Conservation (phyloP, 2,113 vertebrate genomes). For the Herpetotheres cachinnans region DNA sequence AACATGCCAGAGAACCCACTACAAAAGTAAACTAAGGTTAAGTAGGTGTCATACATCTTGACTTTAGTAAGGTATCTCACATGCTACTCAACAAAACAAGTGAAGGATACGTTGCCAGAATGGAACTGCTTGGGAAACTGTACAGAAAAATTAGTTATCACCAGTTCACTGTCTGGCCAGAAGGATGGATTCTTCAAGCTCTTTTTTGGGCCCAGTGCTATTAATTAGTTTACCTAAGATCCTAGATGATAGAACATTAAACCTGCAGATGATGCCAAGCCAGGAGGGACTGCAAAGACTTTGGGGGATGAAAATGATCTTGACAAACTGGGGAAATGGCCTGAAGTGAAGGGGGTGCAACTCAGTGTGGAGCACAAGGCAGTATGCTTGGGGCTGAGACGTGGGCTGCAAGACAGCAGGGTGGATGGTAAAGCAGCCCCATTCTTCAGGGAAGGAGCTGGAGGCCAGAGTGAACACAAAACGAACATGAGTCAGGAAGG, state of each 20-base stretch:
- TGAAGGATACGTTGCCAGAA: neutral
- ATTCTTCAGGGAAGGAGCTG: neutral
- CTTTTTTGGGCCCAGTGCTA: neutral
- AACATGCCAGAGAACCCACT: neutral
- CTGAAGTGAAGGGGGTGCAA: neutral
- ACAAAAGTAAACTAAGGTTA: constrained; percentile 8
- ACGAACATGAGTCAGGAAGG: neutral
- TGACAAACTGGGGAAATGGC: neutral
- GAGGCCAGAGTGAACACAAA: neutral
- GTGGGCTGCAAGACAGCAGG: neutral
- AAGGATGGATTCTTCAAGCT: neutral
- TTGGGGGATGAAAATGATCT: neutral
- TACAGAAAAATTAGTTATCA: neutral
- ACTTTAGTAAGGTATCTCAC: neutral
- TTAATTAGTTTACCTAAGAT: neutral
- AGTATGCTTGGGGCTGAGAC: accelerated
- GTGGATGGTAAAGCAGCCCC: neutral
- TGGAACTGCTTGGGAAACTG: neutral
- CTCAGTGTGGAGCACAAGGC: neutral
- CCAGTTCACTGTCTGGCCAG: neutral
- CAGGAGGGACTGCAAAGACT: neutral
- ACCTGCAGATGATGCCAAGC: neutral
- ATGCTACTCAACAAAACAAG: neutral
- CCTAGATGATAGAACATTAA: neutral
- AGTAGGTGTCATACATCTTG: neutral